Percentiles rank a stretch among this genome's conserved stretches.
Conservation (phyloP, 2,888 invertebrate species). For the Plebejus melissa region DNA sequence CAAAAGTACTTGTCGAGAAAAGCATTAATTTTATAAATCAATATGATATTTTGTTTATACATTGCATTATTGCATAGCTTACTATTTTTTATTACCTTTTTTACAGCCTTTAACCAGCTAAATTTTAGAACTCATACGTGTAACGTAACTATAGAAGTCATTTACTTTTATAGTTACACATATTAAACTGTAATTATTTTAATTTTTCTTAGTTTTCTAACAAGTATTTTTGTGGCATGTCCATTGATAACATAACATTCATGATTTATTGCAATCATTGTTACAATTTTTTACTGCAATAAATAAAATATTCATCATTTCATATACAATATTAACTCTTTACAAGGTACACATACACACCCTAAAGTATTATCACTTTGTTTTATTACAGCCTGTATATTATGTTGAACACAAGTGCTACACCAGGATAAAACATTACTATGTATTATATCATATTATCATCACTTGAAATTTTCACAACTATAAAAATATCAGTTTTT, state of each 20-base stretch:
- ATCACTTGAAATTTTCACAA: background rate
- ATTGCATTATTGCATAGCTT: no score
- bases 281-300: background rate
- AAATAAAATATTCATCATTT: background rate
- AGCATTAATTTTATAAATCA: background rate
- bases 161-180: background rate
- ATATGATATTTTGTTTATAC: background rate
- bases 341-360: no score
- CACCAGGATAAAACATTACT: background rate
- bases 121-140: background rate
- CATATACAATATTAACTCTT: no score
- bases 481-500: background rate
- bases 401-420: no score
- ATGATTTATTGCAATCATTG: background rate
- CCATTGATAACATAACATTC: background rate
- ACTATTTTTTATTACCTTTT: no score
- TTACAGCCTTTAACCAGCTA: background rate
- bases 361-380: no score
- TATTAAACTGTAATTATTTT: background rate
- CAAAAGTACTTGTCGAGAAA: slow-evolving; percentile 15
- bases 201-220: background rate
- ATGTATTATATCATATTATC: background rate
- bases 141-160: background rate
- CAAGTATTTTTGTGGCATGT: background rate
- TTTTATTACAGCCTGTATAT: no score